These are phyloP conservation scores for Perizoma flavofasciatum DNA, from an alignment of 2,888 invertebrate species.

Conservation along the genomic window DNA sequence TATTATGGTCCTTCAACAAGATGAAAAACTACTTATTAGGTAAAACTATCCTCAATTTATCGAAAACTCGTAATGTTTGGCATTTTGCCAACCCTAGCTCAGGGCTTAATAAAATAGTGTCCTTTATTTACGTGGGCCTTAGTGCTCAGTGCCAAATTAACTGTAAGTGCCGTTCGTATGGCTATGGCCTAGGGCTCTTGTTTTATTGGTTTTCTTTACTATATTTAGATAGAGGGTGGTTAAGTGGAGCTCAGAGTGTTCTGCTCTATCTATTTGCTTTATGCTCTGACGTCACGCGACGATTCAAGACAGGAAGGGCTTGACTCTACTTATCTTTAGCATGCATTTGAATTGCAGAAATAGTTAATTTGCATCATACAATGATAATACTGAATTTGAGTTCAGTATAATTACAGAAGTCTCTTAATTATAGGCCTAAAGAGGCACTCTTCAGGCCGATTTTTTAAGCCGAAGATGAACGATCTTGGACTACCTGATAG, in stretches of 20 bases:
- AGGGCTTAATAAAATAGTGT: constrained; percentile 39
- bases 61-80: neutral
- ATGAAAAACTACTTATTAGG: too few species aligned
- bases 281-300: constrained; percentile 4
- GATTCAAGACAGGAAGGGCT: too few species aligned
- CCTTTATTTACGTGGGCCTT: constrained; percentile 40
- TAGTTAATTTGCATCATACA: too few species aligned
- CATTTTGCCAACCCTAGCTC: constrained; percentile 30
- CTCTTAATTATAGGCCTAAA: too few species aligned
- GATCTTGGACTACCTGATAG: too few species aligned
- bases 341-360: too few species aligned
- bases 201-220: constrained; percentile 43
- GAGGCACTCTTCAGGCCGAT: too few species aligned
- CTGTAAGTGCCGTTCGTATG: constrained; percentile 37
- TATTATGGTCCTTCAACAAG: too few species aligned
- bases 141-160: constrained; percentile 39
- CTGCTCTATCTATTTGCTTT: constrained; percentile 6
- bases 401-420: too few species aligned
- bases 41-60: neutral
- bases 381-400: too few species aligned
- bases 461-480: too few species aligned
- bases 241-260: constrained; percentile 18
- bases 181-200: constrained; percentile 27
- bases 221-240: constrained; percentile 30
- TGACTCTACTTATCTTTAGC: too few species aligned